Conservation (phyloP, 2,797 vertebrate genomes). For the Chromobotia macracanthus region DNA sequence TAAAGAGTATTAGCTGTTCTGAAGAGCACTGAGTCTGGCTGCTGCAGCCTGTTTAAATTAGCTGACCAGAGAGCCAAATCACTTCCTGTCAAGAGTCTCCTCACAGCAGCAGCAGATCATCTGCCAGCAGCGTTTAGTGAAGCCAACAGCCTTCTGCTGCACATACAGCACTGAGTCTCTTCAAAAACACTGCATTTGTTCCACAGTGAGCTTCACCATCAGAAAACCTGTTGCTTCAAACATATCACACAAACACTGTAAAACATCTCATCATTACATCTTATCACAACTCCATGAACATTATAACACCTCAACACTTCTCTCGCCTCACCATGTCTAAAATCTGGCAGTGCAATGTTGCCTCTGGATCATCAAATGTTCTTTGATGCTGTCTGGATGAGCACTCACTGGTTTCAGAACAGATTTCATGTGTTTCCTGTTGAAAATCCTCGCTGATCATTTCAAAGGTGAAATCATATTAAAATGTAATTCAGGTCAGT, state of each 20-base stretch:
- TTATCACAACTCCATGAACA: too few species aligned
- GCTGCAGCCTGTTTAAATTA: slow-evolving; percentile 39
- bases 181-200: too few species aligned
- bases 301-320: too few species aligned
- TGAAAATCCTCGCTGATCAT: not conserved
- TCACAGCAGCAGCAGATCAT: slow-evolving; percentile 8
- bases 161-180: not conserved
- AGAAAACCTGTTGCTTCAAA: too few species aligned
- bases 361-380: too few species aligned
- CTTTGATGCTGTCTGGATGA: too few species aligned
- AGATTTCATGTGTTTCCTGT: not conserved
- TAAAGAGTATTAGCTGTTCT: slow-evolving; percentile 17
- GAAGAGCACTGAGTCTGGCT: slow-evolving; percentile 26
- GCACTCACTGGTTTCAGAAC: too few species aligned
- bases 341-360: too few species aligned
- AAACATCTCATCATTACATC: too few species aligned
- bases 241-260: too few species aligned
- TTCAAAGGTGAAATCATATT: not conserved
- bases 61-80: slow-evolving; percentile 34
- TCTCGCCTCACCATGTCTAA: too few species aligned
- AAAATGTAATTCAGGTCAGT: not conserved
- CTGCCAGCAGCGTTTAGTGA: slow-evolving; percentile 37
- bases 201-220: too few species aligned
- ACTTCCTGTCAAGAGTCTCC: slow-evolving; percentile 34
- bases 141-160: slow-evolving; percentile 31